Base-by-base conservation (phyloP, 2,888 invertebrate species). In the Chydorus sphaericus region DNA sequence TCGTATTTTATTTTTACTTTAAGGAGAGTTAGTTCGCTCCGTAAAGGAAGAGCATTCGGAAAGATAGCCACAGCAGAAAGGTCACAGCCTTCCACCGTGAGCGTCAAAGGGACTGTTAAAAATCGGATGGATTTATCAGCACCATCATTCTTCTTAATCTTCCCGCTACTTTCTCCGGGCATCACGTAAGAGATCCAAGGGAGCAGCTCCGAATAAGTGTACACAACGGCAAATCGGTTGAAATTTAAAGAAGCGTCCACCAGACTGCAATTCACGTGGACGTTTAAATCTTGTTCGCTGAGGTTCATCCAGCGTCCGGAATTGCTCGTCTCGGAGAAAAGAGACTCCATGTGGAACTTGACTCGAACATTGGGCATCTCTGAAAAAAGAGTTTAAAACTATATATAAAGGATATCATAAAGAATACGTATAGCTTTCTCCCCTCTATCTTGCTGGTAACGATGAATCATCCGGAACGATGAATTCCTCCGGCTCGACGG, bases 271-370 rank as follows among this genome's bases (percentile, higher is more conserved):
- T 36, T 36, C 8, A 52, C 52, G 14, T 52, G 33, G 26, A 23
- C n/a, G 7, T 16, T 52, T 31, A 33, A 29, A 20, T 26, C 36
- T 23, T 23, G 11, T 36, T 52, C 33, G n/a, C 33, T 52, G 16
- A 52, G 26, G 36, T 26, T 52, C 14, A 52, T 20, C 52, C 52
- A 52, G 3, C 52, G 52, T 8, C 33, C 31, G n/a, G 18, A 36
- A n/a, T n/a, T n/a, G 33, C 36, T 52, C 7, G 52, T 52, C 23
- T 52, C 52, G 8, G 52, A 31, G 26, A 23, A 52, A 8, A 36
- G 10, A 18, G 23, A 16, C 11, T 52, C 36, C 16, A 20, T 36
- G 33, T 36, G 52, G 7, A 52, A 26, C 23, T 33, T 31, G n/a
- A 36, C 52, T n/a, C n/a, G n/a, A n/a, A n/a, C n/a, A n/a, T n/a